Evolutionary conservation across 2,797 vertebrate species (phyloP).

Genomic region (Bradypodion pumilum): DNA sequence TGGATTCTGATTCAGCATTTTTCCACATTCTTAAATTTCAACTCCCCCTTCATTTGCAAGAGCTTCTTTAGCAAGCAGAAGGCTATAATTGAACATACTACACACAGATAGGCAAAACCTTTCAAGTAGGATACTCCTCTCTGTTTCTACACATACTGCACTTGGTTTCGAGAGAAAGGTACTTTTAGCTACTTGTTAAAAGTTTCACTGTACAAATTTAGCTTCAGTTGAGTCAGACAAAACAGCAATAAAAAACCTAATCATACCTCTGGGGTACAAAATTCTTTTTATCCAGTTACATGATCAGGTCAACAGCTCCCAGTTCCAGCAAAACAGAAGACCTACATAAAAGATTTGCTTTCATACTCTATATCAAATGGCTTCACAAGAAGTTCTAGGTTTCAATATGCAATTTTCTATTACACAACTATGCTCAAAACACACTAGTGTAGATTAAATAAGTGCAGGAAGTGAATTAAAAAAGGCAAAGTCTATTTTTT

Average conservation of each 20-base stretch:
- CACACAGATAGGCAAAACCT: not conserved
- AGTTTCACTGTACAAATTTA: not conserved
- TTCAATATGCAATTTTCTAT: not conserved
- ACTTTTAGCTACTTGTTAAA: not conserved
- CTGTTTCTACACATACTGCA: not conserved
- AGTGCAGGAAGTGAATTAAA: not conserved
- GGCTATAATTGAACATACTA: slow-evolving; percentile 21
- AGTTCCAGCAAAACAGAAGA: not conserved
- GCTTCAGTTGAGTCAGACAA: not conserved
- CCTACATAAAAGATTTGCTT: not conserved
- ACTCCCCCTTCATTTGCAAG: slow-evolving; percentile 14
- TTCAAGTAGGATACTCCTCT: not conserved
- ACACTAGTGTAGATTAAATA: not conserved
- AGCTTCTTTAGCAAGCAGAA: slow-evolving; percentile 13
- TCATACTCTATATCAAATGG: not conserved
- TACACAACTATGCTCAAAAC: slow-evolving; percentile 1
- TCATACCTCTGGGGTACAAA: not conserved
- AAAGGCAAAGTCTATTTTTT: not conserved
- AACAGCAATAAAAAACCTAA: not conserved
- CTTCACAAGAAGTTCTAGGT: not conserved
- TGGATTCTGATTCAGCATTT: slow-evolving; percentile 28
- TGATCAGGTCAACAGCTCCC: not conserved
- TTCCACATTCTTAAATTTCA: not conserved
- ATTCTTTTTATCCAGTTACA: not conserved
- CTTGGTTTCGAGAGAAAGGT: not conserved